Conservation (phyloP, 2,113 vertebrate species). For the Pelecanus crispus region DNA sequence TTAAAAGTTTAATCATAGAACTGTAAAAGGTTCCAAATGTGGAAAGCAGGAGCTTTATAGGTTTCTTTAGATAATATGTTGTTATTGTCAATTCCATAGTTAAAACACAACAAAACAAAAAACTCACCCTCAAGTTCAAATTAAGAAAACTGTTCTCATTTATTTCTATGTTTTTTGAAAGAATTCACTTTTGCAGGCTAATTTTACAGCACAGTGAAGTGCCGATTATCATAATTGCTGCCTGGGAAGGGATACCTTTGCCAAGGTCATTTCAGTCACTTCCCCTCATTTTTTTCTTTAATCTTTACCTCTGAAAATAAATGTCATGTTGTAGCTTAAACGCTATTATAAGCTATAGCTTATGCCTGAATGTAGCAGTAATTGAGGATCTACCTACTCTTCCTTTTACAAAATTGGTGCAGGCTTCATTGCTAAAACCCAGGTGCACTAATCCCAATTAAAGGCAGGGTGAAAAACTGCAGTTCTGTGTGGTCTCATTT, state of each 20-base stretch:
- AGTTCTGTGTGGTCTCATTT: neutral
- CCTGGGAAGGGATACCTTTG: neutral
- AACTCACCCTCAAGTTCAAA: neutral
- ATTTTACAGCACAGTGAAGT: neutral
- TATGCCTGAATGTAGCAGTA: neutral
- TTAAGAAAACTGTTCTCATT: neutral
- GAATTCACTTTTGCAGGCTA: neutral
- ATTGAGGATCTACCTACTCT: neutral
- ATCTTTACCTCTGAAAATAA: neutral
- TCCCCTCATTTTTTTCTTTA: neutral
- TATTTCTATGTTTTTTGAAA: neutral
- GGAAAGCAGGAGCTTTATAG: neutral
- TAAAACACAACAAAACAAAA: neutral
- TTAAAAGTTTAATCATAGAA: neutral
- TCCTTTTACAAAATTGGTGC: neutral
- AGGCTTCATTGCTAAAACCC: neutral
- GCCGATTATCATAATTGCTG: neutral
- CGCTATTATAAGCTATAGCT: neutral
- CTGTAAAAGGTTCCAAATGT: neutral
- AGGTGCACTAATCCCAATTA: neutral
- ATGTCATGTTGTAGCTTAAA: neutral
- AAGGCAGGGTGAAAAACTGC: neutral
- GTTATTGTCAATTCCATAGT: neutral
- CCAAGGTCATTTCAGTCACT: neutral
- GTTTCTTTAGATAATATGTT: neutral